Base-by-base conservation (phyloP, 2,888 invertebrate genomes). In the Clepsis dumicolana region DNA sequence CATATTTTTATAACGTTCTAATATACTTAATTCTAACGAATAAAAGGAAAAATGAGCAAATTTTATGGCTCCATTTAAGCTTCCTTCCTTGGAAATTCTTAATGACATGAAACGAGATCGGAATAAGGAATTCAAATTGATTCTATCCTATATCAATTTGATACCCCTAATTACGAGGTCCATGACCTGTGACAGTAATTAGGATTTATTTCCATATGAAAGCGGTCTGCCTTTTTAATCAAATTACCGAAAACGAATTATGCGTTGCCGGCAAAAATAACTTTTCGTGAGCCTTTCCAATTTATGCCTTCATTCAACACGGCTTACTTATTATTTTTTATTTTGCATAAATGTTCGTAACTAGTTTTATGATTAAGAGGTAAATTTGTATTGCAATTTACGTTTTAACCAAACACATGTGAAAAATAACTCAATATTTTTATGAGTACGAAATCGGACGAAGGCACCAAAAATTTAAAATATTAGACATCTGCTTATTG, bases 91-190 rank as follows among this genome's bases (percentile, higher is more conserved):
- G 57, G 50, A 52, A 50, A 41, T 59, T 65, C 59, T 59, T 65
- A 52, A 59, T 29, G 65, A 41, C 59, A 27, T 29, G 52, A 52
- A 50, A 65, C 50, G 57, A 35, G 50, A 65, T 65, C 59, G 12
- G 59, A 59, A 59, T 66, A 44, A 61, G 44, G 48, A 62, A 65
- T 52, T n/a, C 50, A 38, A 38, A 65, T 65, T 52, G 57, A 57
- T 65, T 41, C 35, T 57, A 50, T 53, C 63, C 32, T 67, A 62
- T 60, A 35, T 52, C 35, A 67, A 59, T 65, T 21, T 61, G 74
- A 79, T 59, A 74, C 72, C 70, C 73, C 59, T 84, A 79, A 84
- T 84, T 78, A 76, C 73, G 72, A 68, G 70, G 73, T 71, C 70
- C 64, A 71, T 74, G 75, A 75, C 75, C 74, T 71, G 66, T 71